These are phyloP conservation scores for Ammospiza caudacuta DNA, from an alignment of 2,113 vertebrate species.

Conservation along the genomic window DNA sequence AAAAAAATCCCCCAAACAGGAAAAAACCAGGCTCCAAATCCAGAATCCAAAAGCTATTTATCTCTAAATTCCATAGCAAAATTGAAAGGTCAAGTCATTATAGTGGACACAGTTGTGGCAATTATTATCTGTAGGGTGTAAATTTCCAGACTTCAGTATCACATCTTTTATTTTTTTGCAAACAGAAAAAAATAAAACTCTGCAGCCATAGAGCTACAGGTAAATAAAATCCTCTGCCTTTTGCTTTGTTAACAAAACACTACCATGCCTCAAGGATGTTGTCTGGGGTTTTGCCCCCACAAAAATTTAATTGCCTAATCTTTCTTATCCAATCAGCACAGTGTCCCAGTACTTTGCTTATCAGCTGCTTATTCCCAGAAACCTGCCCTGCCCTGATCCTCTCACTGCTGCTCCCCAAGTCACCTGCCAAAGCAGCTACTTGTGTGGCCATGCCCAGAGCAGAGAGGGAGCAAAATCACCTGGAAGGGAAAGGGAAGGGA, in stretches of 20 bases:
- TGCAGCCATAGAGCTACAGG: neutral
- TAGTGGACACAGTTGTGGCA: neutral
- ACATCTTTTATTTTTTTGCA: neutral
- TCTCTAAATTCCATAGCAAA: neutral
- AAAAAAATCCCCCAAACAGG: neutral
- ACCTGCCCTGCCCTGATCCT: neutral
- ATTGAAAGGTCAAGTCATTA: neutral
- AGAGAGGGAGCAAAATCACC: neutral
- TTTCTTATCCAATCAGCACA: neutral
- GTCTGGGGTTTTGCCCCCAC: neutral
- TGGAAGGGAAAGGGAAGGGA: neutral
- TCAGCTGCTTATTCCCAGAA: neutral
- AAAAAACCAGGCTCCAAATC: neutral
- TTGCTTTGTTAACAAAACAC: neutral
- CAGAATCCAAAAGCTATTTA: neutral
- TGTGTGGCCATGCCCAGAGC: neutral
- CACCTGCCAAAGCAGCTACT: neutral
- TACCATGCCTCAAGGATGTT: neutral
- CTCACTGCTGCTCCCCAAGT: neutral
- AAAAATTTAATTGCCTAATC: neutral
- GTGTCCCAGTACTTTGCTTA: neutral
- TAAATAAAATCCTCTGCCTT: neutral
- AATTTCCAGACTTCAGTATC: neutral
- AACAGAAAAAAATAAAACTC: neutral
- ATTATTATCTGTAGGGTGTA: neutral